Percentiles rank a stretch among this genome's conserved stretches.
These are phyloP conservation scores for Hyposoter dolosus DNA, from an alignment of 2,888 invertebrate genomes.

Conservation along the genomic window DNA sequence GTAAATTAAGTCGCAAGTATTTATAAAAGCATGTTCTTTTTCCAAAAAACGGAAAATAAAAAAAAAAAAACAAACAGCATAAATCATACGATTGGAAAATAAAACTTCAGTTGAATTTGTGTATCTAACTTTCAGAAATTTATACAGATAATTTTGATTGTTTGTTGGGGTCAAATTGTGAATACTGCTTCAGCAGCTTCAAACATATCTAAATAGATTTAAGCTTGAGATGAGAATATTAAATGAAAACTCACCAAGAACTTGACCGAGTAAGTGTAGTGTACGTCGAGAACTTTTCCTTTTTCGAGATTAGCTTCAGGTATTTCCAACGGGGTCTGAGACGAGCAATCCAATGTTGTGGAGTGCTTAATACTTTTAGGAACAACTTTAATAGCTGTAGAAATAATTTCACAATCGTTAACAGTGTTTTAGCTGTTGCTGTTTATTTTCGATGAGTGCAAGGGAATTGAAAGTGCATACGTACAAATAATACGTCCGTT, in stretches of 20 bases:
- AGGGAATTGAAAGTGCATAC: slow-evolving; percentile 77
- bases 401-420: background rate
- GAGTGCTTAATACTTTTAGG: slow-evolving; percentile 86
- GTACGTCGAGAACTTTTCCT: slow-evolving; percentile 87
- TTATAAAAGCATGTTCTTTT: background rate
- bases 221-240: background rate
- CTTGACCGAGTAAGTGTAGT: slow-evolving; percentile 94
- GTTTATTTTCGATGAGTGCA: background rate
- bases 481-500: slow-evolving; percentile 93
- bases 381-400: slow-evolving; percentile 85
- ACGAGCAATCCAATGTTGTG: slow-evolving; percentile 77
- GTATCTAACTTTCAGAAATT: background rate
- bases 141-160: background rate
- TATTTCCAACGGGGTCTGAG: slow-evolving; percentile 89
- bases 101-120: background rate
- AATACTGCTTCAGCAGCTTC: background rate
- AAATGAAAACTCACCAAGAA: slow-evolving; percentile 87
- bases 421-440: background rate
- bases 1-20: background rate
- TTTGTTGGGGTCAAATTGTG: background rate
- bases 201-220: background rate
- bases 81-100: background rate
- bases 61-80: background rate
- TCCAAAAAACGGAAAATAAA: background rate
- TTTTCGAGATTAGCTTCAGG: slow-evolving; percentile 86